Evolutionary conservation across 2,113 vertebrate genomes (phyloP).

Genomic region (Cololabis saira): DNA sequence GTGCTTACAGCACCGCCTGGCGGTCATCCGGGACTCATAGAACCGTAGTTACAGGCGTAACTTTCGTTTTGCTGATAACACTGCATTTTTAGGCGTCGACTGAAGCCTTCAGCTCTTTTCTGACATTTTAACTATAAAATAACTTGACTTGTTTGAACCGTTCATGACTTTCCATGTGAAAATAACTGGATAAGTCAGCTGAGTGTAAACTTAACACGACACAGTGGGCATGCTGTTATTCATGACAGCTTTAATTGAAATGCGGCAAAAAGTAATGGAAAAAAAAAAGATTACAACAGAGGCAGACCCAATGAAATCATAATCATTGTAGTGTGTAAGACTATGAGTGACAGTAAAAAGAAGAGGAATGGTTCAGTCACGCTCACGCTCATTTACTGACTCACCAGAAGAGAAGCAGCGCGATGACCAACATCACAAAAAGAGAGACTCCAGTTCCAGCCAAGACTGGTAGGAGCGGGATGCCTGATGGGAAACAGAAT

Average conservation of each 20-base stretch:
- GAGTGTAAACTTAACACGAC: constrained; percentile 8
- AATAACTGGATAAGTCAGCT: not conserved
- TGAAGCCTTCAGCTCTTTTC: too few relatives aligned
- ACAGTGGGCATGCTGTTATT: not conserved
- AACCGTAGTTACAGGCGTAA: too few relatives aligned
- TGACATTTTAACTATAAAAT: too few relatives aligned
- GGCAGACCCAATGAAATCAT: not conserved
- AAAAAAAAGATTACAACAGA: not conserved
- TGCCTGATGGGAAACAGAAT: constrained; percentile 25
- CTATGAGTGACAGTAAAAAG: not conserved
- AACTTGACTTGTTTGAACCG: too few relatives aligned
- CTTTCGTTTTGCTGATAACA: too few relatives aligned
- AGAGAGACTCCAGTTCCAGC: constrained; percentile 37
- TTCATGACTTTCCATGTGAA: too few relatives aligned
- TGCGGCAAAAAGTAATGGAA: not conserved
- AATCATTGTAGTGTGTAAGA: not conserved
- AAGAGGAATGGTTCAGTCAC: not conserved
- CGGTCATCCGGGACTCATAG: too few relatives aligned
- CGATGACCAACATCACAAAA: constrained; percentile 7
- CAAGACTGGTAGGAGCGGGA: not conserved
- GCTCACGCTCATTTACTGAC: constrained; percentile 16
- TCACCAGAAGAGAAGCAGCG: constrained; percentile 54
- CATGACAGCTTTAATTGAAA: not conserved
- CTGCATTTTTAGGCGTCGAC: too few relatives aligned
- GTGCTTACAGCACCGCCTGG: too few relatives aligned